Percentiles rank a stretch among this genome's conserved stretches.
Evolutionary conservation across 37 sponge, comb jelly and placozoan species (phyloP).

Genomic region (Aphrocallistes beatrix): DNA sequence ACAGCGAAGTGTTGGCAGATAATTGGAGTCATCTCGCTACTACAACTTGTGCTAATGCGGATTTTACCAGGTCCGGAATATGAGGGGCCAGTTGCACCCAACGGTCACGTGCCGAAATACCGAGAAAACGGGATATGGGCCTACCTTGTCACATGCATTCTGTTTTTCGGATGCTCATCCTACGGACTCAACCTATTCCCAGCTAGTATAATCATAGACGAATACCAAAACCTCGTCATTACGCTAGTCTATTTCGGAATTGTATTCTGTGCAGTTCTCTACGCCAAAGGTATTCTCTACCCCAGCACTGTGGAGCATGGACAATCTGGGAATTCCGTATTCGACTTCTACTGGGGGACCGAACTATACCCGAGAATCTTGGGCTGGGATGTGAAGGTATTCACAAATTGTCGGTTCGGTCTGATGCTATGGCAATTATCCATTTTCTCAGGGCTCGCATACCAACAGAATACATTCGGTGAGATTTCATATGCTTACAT

Average conservation of each 20-base stretch:
- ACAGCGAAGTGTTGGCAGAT: neutral
- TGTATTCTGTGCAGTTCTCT: conserved; percentile 14
- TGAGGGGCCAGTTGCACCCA: conserved; percentile 22
- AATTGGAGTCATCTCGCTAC: neutral
- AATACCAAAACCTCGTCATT: neutral
- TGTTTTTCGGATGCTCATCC: neutral
- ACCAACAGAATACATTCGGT: conserved; percentile 16
- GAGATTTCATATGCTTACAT: neutral
- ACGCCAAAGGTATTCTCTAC: conserved; percentile 20
- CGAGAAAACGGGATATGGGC: conserved; percentile 1
- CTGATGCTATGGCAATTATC: conserved; percentile 23
- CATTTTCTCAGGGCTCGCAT: neutral
- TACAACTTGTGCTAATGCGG: neutral
- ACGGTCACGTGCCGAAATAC: conserved; percentile 20
- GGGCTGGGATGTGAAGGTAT: conserved; percentile 22
- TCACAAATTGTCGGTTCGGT: conserved; percentile 30
- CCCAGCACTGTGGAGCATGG: conserved; percentile 19
- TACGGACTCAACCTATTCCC: neutral
- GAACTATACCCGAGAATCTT: conserved; percentile 24
- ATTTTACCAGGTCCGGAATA: neutral
- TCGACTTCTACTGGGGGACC: conserved; percentile 31
- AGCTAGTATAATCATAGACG: conserved; percentile 4
- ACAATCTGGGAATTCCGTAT: conserved; percentile 13
- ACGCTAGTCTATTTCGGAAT: conserved; percentile 20
- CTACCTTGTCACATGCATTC: neutral